Percentiles rank a stretch among this genome's conserved stretches.
Conservation (phyloP, 1,140 invertebrate species). For the Drosophila nigromelanica region DNA sequence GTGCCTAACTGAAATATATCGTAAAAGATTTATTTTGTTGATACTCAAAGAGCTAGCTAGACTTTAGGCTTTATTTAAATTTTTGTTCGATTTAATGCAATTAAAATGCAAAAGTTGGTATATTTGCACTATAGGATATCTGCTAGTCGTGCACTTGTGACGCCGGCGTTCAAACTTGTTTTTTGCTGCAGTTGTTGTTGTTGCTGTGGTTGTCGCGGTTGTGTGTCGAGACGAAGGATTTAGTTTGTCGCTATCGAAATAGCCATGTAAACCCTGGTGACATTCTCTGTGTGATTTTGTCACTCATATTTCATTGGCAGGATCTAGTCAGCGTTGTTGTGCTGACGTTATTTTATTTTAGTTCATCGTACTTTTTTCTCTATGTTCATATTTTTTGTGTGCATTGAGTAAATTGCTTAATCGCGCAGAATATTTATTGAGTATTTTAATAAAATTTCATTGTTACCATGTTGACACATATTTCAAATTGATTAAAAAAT, state of each 20-base stretch:
- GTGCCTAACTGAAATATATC: not conserved
- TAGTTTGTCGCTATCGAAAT: slow-evolving; percentile 9
- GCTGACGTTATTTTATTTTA: slow-evolving; percentile 1
- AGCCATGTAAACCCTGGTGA: slow-evolving; percentile 17
- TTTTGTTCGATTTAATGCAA: too few relatives aligned
- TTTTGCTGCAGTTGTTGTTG: slow-evolving; percentile 14
- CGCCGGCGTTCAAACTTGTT: not conserved
- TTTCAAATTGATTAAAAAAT: slow-evolving; percentile 1
- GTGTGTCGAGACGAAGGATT: slow-evolving; percentile 32
- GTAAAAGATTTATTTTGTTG: too few relatives aligned
- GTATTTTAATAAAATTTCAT: slow-evolving; percentile 7
- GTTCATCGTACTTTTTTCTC: not conserved
- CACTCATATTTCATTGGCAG: slow-evolving; percentile 58
- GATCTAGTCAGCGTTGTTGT: slow-evolving; percentile 30
- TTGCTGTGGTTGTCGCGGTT: slow-evolving; percentile 28
- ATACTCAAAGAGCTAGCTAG: too few relatives aligned
- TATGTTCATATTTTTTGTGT: not conserved
- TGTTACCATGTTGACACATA: not conserved
- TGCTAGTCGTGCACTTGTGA: not conserved
- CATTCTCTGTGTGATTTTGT: slow-evolving; percentile 43
- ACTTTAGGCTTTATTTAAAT: too few relatives aligned
- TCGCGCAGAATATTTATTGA: slow-evolving; percentile 11
- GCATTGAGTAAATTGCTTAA: slow-evolving; percentile 19
- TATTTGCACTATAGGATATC: slow-evolving; percentile 1
- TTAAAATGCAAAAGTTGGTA: not conserved